Evolutionary conservation across 30 jellyfish, hydroid and myxozoan species (phyloP).

Genomic region (Pseudorhiza aurosa): DNA sequence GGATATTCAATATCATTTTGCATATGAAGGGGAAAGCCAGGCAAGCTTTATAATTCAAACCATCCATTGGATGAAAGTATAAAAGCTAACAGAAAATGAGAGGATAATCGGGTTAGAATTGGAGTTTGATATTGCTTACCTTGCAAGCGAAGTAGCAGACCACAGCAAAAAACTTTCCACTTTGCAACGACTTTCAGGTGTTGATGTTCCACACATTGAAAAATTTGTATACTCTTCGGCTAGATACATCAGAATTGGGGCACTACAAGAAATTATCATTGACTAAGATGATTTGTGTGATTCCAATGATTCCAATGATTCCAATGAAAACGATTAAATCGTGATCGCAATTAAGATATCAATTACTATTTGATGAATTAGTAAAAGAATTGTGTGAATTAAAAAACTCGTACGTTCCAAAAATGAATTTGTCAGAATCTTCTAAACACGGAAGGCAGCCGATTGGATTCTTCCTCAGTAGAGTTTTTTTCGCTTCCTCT

Average conservation of each 20-base stretch:
- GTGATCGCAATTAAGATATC: too few relatives aligned
- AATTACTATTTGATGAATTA: too few relatives aligned
- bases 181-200: slow-evolving; percentile 40
- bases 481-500: slow-evolving; percentile 24
- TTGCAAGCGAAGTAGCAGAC: slow-evolving; percentile 53
- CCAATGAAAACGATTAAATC: too few relatives aligned
- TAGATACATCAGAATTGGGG: slow-evolving; percentile 46
- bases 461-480: slow-evolving; percentile 41
- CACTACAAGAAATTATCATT: slow-evolving; percentile 20
- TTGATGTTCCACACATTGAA: slow-evolving; percentile 40
- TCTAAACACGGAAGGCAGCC: slow-evolving; percentile 56
- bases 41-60: too few relatives aligned
- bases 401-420: slow-evolving; percentile 47
- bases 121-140: slow-evolving; percentile 35
- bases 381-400: too few relatives aligned
- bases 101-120: too few relatives aligned
- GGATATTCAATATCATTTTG: too few relatives aligned
- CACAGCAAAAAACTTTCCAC: slow-evolving; percentile 56
- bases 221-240: slow-evolving; percentile 52
- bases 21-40: too few relatives aligned
- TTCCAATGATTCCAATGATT: too few relatives aligned
- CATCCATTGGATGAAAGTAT: too few relatives aligned
- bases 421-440: slow-evolving; percentile 24
- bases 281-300: too few relatives aligned
- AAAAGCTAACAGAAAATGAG: too few relatives aligned